A percentile compares a stretch with the other conserved stretches of the same genome.
phyloP scores from a whole-genome alignment of 2,113 vertebrate species.

The Laticauda laticaudata region DNA sequence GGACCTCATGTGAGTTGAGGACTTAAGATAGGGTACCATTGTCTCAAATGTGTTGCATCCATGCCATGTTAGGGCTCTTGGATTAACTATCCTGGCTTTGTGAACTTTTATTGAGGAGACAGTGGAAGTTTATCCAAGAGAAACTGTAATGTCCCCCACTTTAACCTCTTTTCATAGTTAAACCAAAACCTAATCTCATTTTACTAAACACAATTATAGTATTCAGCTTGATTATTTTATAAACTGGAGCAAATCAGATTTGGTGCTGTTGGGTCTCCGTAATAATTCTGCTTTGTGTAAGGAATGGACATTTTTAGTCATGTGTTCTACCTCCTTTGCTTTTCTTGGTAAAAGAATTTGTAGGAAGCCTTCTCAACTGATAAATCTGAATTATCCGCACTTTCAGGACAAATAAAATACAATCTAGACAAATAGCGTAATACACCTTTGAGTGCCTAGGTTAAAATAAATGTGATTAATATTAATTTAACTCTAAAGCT shows the following conservation, averaged over 20 bases:
- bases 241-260: not conserved
- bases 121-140: not conserved
- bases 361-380: not conserved
- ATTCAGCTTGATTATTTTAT: not conserved
- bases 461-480: not conserved
- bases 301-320: not conserved
- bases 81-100: not conserved
- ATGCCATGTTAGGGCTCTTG: not conserved
- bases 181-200: not conserved
- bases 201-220: not conserved
- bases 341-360: not conserved
- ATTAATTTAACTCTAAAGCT: not conserved
- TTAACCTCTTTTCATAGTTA: not conserved
- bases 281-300: not conserved
- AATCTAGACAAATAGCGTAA: not conserved
- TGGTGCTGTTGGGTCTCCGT: not conserved
- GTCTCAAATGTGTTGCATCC: not conserved
- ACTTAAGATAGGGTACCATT: not conserved
- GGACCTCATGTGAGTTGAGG: not conserved
- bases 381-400: not conserved
- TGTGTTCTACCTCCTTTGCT: not conserved
- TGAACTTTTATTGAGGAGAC: not conserved
- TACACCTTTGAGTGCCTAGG: not conserved
- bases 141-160: not conserved
- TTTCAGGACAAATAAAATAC: not conserved